Evolutionary conservation across 2,888 invertebrate genomes (phyloP), one percentile per base, ranked within the genome.

Genomic region (Sericinus montela): DNA sequence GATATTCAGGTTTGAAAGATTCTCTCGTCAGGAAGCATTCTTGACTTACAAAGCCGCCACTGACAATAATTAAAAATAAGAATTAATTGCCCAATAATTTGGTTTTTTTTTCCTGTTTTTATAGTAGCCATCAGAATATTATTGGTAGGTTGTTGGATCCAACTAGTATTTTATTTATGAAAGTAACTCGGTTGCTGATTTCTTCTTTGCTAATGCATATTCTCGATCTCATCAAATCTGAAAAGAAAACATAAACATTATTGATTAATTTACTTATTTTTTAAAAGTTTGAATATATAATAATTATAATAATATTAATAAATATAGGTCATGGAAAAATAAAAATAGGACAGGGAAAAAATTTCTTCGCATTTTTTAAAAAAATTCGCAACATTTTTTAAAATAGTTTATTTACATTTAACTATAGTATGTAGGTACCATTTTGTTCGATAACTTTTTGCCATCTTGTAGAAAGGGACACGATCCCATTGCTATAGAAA

Each of bases 41-140:
- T 80, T 56, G 69, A 72, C 62, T 75, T 84, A 48, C 63, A 74
- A 67, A 75, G 72, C 63, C 69, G 70, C 59, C 65, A 67, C 73
- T 79, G 75, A 73, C 83, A 79, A 77, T 69, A 72, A 67, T 69
- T 69, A 60, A 67, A 65, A 69, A 69, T 71, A 58, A 74, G 67
- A 61, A 75, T 76, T 79, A 86, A 80, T 80, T 82, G 85, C 81
- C 81, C 80, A 84, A 78, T 80, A 68, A 80, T 72, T 71, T 69
- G 76, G 72, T 72, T 76, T 68, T 69, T 69, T 64, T 77, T 78
- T 72, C 64, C 73, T 60, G 73, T 76, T 74, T 62, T 64, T 59
- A 69, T 64, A 68, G 67, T 72, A 75, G 75, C 82, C 82, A 82
- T 83, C 80, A 36, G 51, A 29, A 3, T 14, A 36, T 41, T 11